A percentile compares a stretch with the other conserved stretches of the same genome.
These are phyloP conservation scores for Brachypteracias leptosomus DNA, from an alignment of 2,113 vertebrate genomes.

Conservation along the genomic window DNA sequence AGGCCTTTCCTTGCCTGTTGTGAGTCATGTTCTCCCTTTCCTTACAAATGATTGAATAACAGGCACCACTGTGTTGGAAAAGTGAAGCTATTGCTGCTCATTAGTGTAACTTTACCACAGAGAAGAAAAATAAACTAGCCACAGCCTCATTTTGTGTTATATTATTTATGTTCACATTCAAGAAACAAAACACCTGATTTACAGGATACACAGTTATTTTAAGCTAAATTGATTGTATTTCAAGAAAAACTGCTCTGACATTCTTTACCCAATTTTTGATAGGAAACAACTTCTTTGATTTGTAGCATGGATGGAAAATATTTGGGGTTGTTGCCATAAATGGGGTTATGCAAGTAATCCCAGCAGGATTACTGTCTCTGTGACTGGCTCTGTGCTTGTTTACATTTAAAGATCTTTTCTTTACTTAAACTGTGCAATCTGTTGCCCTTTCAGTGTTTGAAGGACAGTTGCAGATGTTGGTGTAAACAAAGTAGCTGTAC, in stretches of 20 bases:
- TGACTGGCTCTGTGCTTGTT: neutral
- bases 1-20: neutral
- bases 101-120: neutral
- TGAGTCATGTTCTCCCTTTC: neutral
- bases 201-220: neutral
- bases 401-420: neutral
- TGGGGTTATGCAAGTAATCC: neutral
- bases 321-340: neutral
- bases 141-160: neutral
- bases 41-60: neutral
- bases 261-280: neutral
- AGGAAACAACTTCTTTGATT: neutral
- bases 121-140: neutral
- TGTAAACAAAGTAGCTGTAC: neutral
- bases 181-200: neutral
- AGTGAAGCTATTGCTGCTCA: neutral
- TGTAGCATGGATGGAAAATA: neutral
- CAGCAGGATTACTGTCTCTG: neutral
- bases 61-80: neutral
- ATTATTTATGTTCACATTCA: neutral
- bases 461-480: neutral
- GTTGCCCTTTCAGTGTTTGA: neutral
- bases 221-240: neutral
- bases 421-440: neutral
- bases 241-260: neutral